phyloP scores from a whole-genome alignment of 2,888 invertebrate species.

The Drosophila meridionalis region DNA sequence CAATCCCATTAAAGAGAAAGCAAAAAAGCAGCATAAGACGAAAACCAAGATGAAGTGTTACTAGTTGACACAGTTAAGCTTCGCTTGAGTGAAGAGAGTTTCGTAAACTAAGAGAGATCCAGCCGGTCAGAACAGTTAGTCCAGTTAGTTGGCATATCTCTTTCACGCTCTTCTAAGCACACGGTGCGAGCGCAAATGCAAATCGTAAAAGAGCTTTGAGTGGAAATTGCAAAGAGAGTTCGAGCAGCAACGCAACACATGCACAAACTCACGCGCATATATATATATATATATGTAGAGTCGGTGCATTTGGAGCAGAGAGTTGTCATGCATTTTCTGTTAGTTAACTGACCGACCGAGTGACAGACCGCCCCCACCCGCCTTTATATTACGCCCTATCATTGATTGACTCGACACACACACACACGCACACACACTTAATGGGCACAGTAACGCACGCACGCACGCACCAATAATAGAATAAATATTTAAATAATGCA shows the following conservation, averaged over 20 bases:
- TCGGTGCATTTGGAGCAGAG: not conserved
- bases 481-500: conserved; percentile 2
- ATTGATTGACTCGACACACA: conserved; percentile 4
- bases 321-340: conserved; percentile 3
- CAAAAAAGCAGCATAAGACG: not conserved
- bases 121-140: not conserved
- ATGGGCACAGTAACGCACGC: conserved; percentile 1
- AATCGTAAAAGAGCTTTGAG: conserved; percentile 6
- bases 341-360: not conserved
- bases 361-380: not conserved
- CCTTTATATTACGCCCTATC: not conserved
- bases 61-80: conserved; percentile 3
- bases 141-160: not conserved
- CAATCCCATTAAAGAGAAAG: conserved; percentile 1
- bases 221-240: not conserved
- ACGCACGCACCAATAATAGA: conserved; percentile 4
- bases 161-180: not conserved
- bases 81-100: not conserved
- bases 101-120: conserved; percentile 3
- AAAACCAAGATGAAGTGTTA: conserved; percentile 2
- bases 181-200: not conserved
- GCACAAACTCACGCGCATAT: not conserved
- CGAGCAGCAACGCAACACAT: not conserved
- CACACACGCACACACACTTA: conserved; percentile 1
- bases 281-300: not conserved